Base-by-base conservation (phyloP, 2,113 vertebrate species). In the Ceyx margarethae region DNA sequence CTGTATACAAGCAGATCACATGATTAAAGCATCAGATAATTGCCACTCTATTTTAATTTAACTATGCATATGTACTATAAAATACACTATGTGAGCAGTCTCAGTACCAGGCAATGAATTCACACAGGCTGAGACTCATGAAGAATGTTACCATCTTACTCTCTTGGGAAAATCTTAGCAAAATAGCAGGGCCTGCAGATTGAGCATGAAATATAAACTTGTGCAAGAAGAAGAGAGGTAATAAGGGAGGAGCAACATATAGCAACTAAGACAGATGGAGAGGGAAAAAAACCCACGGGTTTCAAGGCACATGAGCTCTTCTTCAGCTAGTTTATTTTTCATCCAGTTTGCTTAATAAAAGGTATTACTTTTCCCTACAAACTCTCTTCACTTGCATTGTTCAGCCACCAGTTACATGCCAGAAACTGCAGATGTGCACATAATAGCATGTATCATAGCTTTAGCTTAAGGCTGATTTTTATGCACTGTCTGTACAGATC, bases 321-420 rank as follows among this genome's bases (percentile, higher is more conserved):
- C 94, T 86, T 96, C 51, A 88, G 56, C 37, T 66, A 42, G 72
- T 80, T 95, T 90, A 85, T 93, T 95, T 86, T 90, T 88, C 56
- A 91, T 91, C 18, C 71, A 88, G 61, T 85, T 91, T 91, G 85
- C 51, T 57, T 91, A 93, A 91, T 81, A 77, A 81, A 82, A 90
- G 33, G 25, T 71, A 83, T 90, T 86, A 85, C 31, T 33, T 90
- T 94, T 86, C 60, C 29, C 56, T 90, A 69, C 35, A 91, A 95
- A 87, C 72, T 46, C 90, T 65, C 64, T 83, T 85, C 12, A 2
- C 60, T 91, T 85, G 69, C 46, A 74, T 54, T 85, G 68, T 42
- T 93, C 73, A 74, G 37, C 25, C 51, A 90, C 51, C 25, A 69
- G 56, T 50, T 56, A 80, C 19, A 25, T 86, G 83, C 80, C 86